These are phyloP conservation scores for Gopherus flavomarginatus DNA, from an alignment of 2,113 vertebrate genomes.

Conservation along the genomic window DNA sequence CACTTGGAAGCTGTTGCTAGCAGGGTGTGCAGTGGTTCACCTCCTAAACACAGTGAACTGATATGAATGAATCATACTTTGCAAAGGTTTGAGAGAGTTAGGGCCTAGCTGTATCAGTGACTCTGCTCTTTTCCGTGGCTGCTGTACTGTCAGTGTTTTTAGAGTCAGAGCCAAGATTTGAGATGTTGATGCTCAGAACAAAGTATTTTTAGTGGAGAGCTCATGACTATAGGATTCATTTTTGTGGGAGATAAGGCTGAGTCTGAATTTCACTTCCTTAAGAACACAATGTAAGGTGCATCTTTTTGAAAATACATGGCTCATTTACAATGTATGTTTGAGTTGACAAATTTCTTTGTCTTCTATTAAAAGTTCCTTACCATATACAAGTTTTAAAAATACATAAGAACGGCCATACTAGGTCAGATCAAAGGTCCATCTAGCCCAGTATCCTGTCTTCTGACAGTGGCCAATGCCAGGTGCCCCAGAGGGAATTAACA, in stretches of 20 bases:
- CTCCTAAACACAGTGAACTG: not conserved
- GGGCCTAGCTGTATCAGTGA: not conserved
- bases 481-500: too few relatives aligned
- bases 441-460: too few relatives aligned
- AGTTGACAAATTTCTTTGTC: not conserved
- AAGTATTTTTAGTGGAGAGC: not conserved
- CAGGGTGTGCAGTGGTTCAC: accelerated
- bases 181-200: not conserved
- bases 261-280: not conserved
- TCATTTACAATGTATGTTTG: not conserved
- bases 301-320: not conserved
- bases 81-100: not conserved
- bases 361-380: not conserved
- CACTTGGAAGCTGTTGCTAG: not conserved
- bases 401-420: not conserved
- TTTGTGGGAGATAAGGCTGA: not conserved
- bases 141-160: not conserved
- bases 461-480: too few relatives aligned
- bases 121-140: not conserved
- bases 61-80: not conserved
- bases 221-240: not conserved
- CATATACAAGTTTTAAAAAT: not conserved
- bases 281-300: not conserved
- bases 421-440: too few relatives aligned
- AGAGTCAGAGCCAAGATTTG: not conserved